Evolutionary conservation across 2,113 vertebrate species (phyloP).

Genomic region (Maccullochella peelii): DNA sequence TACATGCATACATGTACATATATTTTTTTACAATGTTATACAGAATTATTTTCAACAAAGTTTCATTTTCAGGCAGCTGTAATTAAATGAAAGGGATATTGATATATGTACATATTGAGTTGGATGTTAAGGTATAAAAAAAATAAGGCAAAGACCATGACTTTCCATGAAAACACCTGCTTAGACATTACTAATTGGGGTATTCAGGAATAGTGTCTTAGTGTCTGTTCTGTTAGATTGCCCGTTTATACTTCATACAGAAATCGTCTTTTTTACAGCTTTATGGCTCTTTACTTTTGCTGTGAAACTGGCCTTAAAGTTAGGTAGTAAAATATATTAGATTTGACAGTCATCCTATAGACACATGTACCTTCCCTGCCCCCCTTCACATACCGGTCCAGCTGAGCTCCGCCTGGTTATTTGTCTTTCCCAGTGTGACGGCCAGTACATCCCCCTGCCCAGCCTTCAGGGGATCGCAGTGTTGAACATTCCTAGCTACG

Average conservation of each 20-base stretch:
- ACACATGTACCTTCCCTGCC: not conserved
- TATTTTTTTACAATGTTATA: too few relatives aligned
- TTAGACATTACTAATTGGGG: not conserved
- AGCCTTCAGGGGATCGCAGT: constrained; percentile 99
- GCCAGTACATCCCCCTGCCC: constrained; percentile 97
- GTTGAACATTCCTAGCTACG: constrained; percentile 97
- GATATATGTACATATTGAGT: too few relatives aligned
- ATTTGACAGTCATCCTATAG: not conserved
- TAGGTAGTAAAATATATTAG: not conserved
- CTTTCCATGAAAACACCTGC: not conserved
- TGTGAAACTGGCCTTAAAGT: not conserved
- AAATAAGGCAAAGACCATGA: too few relatives aligned
- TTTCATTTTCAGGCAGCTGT: too few relatives aligned
- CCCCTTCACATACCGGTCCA: not conserved
- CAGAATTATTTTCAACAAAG: too few relatives aligned
- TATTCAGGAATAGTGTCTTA: not conserved
- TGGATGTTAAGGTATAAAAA: too few relatives aligned
- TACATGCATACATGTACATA: too few relatives aligned
- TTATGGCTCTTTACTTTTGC: not conserved
- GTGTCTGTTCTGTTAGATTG: not conserved
- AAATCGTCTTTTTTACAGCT: not conserved
- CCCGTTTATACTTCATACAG: not conserved
- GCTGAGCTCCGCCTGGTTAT: not conserved
- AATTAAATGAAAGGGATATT: too few relatives aligned
- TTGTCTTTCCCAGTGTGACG: constrained; percentile 91